phyloP scores from a whole-genome alignment of 2,888 invertebrate species.

The Drosophila phalerata region DNA sequence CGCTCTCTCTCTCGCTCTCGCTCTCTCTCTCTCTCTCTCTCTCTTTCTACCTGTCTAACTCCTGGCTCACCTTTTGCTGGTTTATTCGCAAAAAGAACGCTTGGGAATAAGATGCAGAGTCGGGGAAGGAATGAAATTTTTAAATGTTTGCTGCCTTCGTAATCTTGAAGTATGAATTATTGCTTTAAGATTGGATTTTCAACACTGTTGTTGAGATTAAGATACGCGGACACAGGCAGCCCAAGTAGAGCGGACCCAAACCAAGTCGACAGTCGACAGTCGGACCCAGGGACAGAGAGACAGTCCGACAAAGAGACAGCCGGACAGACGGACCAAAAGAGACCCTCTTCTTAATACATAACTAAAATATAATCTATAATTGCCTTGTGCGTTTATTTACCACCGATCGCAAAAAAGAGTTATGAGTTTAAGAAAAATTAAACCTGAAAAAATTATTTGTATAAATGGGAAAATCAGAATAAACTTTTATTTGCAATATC shows the following conservation, averaged over 20 bases:
- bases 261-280: neutral
- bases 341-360: slow-evolving; percentile 18
- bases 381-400: slow-evolving; percentile 57
- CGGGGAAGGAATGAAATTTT: slow-evolving; percentile 66
- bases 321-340: slow-evolving; percentile 4
- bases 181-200: slow-evolving; percentile 85
- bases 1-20: neutral
- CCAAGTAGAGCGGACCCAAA: slow-evolving; percentile 59
- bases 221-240: slow-evolving; percentile 63
- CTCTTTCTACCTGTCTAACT: neutral
- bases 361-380: slow-evolving; percentile 76
- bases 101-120: slow-evolving; percentile 38
- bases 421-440: neutral
- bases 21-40: neutral
- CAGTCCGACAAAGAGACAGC: neutral
- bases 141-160: slow-evolving; percentile 83
- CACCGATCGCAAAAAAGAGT: neutral
- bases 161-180: slow-evolving; percentile 84
- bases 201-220: slow-evolving; percentile 83
- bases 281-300: neutral
- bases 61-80: slow-evolving; percentile 12
- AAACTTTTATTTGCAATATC: too few relatives aligned
- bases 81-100: slow-evolving; percentile 13
- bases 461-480: neutral
- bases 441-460: neutral